A percentile compares a stretch with the other conserved stretches of the same genome.
Evolutionary conservation across 2,797 vertebrate genomes (phyloP).

Genomic region (Craterocephalus amniculus): DNA sequence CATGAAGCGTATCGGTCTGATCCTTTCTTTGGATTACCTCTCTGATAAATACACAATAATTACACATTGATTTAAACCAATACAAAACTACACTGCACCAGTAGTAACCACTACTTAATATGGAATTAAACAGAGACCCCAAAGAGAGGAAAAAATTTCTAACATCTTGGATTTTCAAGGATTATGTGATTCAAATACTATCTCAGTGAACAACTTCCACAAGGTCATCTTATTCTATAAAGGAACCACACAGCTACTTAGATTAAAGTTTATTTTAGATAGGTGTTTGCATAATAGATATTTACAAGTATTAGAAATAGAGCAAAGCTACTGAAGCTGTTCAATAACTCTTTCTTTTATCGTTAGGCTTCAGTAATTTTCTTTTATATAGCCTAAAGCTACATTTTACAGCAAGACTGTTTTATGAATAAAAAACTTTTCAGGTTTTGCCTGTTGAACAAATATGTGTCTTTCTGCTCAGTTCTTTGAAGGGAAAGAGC

Average conservation of each 20-base stretch:
- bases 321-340: slow-evolving; percentile 12
- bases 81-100: neutral
- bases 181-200: neutral
- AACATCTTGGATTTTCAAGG: neutral
- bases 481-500: slow-evolving; percentile 99
- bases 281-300: neutral
- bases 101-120: neutral
- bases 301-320: neutral
- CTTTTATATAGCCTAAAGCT: neutral
- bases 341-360: neutral
- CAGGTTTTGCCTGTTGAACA: slow-evolving; percentile 47
- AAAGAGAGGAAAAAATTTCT: neutral
- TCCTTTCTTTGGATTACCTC: neutral
- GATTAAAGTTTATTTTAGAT: slow-evolving; percentile 1
- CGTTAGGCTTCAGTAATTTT: slow-evolving; percentile 1
- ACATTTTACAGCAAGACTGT: neutral
- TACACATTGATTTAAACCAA: neutral
- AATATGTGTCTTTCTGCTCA: slow-evolving; percentile 71
- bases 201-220: neutral
- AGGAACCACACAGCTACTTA: neutral
- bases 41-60: neutral
- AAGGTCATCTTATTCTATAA: slow-evolving; percentile 1
- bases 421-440: slow-evolving; percentile 35
- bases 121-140: neutral
- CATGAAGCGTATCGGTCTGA: neutral